Evolutionary conservation across 2,888 invertebrate genomes (phyloP).

Genomic region (Dryobota labecula): DNA sequence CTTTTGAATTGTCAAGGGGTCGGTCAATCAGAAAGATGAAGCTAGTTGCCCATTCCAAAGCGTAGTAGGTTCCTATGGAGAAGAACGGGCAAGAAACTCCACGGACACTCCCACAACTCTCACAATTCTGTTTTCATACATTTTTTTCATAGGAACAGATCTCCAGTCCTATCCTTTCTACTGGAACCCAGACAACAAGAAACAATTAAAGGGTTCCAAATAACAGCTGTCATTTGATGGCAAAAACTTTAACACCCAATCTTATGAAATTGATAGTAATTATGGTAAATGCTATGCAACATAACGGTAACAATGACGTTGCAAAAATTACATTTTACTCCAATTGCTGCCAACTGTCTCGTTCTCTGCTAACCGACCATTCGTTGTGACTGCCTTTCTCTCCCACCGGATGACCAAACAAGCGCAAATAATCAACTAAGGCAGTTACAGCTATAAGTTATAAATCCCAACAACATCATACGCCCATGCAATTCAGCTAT

Average conservation of each 20-base stretch:
- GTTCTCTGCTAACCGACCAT: constrained; percentile 5
- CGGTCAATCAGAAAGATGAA: too few relatives aligned
- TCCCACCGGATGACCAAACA: neutral
- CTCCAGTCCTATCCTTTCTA: neutral
- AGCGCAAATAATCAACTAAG: neutral
- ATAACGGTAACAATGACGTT: constrained; percentile 11
- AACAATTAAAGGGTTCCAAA: constrained; percentile 31
- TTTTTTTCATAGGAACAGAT: neutral
- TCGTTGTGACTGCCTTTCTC: neutral
- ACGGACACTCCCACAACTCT: too few relatives aligned
- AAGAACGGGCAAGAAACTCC: too few relatives aligned
- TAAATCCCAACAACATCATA: neutral
- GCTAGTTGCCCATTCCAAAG: too few relatives aligned
- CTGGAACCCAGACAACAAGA: constrained; percentile 19
- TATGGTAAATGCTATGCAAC: neutral
- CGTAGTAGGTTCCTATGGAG: too few relatives aligned
- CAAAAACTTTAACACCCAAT: neutral
- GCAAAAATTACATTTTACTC: neutral
- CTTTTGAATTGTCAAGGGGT: too few relatives aligned
- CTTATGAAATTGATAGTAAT: neutral
- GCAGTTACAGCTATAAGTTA: constrained; percentile 6
- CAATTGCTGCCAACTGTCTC: constrained; percentile 4
- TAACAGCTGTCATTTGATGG: constrained; percentile 5
- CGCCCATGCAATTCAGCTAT: constrained; percentile 7
- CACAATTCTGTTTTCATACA: neutral